Evolutionary conservation across 92 coral and sea anemone genomes (phyloP).

Genomic region (Phenganax stokvisi): DNA sequence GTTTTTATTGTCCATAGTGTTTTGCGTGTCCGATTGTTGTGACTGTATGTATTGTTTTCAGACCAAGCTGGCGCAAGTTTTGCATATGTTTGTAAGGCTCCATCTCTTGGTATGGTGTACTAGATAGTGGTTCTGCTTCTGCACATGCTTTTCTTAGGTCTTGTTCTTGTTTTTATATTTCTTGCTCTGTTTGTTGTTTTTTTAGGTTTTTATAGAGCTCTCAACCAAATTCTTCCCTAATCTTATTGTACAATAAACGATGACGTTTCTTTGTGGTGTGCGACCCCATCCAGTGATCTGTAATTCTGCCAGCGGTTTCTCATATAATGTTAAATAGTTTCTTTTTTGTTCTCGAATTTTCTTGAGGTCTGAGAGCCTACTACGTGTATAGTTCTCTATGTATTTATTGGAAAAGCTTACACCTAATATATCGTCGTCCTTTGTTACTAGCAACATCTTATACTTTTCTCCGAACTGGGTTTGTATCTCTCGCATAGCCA

Average conservation of each 20-base stretch:
- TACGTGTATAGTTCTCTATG: background rate
- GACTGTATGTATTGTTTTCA: constrained; percentile 20
- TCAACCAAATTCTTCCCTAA: constrained; percentile 19
- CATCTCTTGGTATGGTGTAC: constrained; percentile 17
- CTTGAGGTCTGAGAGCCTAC: too few relatives aligned
- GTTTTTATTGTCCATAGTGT: constrained; percentile 34
- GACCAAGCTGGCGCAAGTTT: constrained; percentile 25
- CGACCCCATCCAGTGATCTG: constrained; percentile 41
- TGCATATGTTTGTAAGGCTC: constrained; percentile 26
- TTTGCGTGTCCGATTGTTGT: constrained; percentile 21
- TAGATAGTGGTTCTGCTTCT: background rate
- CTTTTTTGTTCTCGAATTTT: constrained; percentile 15
- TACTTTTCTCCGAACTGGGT: too few relatives aligned
- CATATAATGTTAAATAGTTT: constrained; percentile 30
- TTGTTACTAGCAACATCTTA: background rate
- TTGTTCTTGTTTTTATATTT: background rate
- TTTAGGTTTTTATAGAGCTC: constrained; percentile 12
- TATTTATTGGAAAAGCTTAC: background rate
- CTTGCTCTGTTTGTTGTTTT: background rate
- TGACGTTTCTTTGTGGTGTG: constrained; percentile 41
- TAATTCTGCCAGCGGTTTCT: constrained; percentile 42
- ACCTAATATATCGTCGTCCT: background rate
- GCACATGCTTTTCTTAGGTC: background rate
- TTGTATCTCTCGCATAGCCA: too few relatives aligned
- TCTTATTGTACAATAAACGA: constrained; percentile 30